Percentiles rank a stretch among this genome's conserved stretches.
phyloP scores from a whole-genome alignment of 2,113 vertebrate species.

The Acrocephalus kingi region DNA sequence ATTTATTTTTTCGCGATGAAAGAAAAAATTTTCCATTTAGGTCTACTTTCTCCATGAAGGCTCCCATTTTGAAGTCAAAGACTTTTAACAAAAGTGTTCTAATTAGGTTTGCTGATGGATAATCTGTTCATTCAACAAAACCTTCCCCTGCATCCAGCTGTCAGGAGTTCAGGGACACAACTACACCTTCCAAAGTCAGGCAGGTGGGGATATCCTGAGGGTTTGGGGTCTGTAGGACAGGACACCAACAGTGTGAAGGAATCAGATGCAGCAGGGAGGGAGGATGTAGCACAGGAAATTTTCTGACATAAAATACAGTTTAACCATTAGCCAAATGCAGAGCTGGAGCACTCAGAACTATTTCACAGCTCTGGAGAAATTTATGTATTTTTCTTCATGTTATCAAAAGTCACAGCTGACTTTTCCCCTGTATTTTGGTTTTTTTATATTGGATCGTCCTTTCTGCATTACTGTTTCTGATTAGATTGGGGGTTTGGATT shows the following conservation, averaged over 20 bases:
- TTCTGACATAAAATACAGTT: neutral
- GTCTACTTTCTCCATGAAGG: neutral
- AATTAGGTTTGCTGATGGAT: neutral
- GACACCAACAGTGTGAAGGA: neutral
- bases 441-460: neutral
- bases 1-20: neutral
- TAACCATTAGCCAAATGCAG: neutral
- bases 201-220: neutral
- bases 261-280: neutral
- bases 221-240: neutral
- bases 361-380: neutral
- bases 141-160: neutral
- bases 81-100: neutral
- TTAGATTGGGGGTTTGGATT: neutral
- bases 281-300: neutral
- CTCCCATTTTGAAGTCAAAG: neutral
- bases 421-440: neutral
- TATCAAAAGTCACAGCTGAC: neutral
- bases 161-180: neutral
- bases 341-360: neutral
- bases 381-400: neutral
- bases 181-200: neutral
- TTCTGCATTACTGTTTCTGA: constrained; percentile 1
- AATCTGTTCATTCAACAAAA: neutral
- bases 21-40: neutral